Conservation (phyloP, 2,113 vertebrate species). For the Myodes glareolus region DNA sequence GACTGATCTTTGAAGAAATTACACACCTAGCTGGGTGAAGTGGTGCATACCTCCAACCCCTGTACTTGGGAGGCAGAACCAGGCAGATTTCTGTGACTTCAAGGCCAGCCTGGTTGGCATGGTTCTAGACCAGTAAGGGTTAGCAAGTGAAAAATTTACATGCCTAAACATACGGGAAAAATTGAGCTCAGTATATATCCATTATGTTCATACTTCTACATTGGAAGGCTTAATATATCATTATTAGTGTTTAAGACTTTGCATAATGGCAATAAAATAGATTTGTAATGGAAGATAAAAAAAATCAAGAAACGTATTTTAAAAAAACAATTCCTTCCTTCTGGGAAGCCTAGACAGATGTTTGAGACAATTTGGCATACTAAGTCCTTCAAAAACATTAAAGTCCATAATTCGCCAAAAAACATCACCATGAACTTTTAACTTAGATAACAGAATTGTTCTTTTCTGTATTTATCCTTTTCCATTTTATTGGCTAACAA, state of each 20-base stretch:
- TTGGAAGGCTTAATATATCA: not conserved
- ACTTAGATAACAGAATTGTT: not conserved
- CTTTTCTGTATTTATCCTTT: not conserved
- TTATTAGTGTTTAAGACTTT: not conserved
- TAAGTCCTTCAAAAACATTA: slow-evolving; percentile 28
- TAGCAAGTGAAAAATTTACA: not conserved
- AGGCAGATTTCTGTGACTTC: not conserved
- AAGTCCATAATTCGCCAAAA: slow-evolving; percentile 4
- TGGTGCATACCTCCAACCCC: not conserved
- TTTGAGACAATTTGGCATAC: slow-evolving; percentile 6
- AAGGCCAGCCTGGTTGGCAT: not conserved
- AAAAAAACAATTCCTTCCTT: slow-evolving; percentile 49
- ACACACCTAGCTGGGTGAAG: not conserved
- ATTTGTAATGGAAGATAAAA: not conserved
- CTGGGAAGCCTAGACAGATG: not conserved
- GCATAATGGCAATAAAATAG: slow-evolving; percentile 1
- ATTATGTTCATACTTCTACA: slow-evolving; percentile 43
- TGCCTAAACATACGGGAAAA: not conserved
- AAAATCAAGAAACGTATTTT: slow-evolving; percentile 27
- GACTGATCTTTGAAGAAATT: not conserved
- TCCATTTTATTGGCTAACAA: slow-evolving; percentile 38
- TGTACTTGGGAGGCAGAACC: not conserved
- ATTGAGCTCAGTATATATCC: not conserved
- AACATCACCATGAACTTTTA: slow-evolving; percentile 33
- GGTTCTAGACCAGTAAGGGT: not conserved